These are phyloP conservation scores for Clupea harengus DNA, from an alignment of 2,113 vertebrate species.

Conservation along the genomic window DNA sequence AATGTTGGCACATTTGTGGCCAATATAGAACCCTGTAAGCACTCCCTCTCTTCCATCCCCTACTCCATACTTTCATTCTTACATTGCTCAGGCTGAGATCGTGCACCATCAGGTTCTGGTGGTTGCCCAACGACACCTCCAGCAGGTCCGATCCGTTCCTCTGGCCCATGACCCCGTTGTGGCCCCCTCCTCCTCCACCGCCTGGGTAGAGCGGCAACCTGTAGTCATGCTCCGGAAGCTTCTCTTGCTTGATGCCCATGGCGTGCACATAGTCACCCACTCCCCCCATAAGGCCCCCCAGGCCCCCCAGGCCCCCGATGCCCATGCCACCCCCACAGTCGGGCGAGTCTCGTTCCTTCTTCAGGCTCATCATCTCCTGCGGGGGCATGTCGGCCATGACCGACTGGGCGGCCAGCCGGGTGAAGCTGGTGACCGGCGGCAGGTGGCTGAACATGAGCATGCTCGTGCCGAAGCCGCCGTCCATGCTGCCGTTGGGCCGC, in stretches of 20 bases:
- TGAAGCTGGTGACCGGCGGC: constrained; percentile 94
- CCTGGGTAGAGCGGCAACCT: constrained; percentile 73
- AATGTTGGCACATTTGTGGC: too few species aligned
- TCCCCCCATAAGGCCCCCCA: constrained; percentile 47
- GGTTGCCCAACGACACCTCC: constrained; percentile 75
- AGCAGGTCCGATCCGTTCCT: constrained; percentile 63
- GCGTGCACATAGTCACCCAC: constrained; percentile 79
- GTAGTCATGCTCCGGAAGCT: constrained; percentile 87
- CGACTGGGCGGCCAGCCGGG: constrained; percentile 83
- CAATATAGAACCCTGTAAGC: too few species aligned
- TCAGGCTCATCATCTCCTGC: constrained; percentile 87
- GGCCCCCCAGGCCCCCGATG: constrained; percentile 41
- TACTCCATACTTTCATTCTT: constrained; percentile 38
- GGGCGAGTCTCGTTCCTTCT: constrained; percentile 87
- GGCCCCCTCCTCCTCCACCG: constrained; percentile 58
- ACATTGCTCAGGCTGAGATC: constrained; percentile 81
- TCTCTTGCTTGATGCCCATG: constrained; percentile 93
- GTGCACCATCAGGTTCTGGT: constrained; percentile 81
- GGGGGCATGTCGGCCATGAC: constrained; percentile 78
- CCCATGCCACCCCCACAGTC: constrained; percentile 67
- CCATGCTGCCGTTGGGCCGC: constrained; percentile 82
- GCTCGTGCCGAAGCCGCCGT: constrained; percentile 82
- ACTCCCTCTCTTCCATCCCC: neutral
- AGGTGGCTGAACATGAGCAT: constrained; percentile 98
- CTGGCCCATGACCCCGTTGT: neutral